These are phyloP conservation scores for Hyposoter dolosus DNA, from an alignment of 2,888 invertebrate species.

Conservation along the genomic window DNA sequence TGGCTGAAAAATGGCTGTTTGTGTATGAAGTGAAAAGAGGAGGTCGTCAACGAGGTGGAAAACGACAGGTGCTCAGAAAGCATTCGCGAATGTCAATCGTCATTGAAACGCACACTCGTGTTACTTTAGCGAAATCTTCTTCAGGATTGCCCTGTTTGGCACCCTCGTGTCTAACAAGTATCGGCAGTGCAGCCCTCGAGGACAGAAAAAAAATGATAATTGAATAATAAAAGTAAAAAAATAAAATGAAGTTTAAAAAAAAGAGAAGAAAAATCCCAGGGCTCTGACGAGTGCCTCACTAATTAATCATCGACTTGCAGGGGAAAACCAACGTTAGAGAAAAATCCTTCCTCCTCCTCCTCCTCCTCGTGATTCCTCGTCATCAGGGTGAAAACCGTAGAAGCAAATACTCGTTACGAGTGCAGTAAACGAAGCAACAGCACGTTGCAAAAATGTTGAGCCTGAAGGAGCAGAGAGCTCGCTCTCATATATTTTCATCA, in stretches of 20 bases:
- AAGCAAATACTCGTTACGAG: slow-evolving; percentile 42
- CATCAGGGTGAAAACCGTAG: slow-evolving; percentile 15
- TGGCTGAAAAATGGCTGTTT: neutral
- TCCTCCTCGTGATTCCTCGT: neutral
- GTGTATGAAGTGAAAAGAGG: neutral
- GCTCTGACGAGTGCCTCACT: slow-evolving; percentile 41
- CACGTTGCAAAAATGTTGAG: slow-evolving; percentile 31
- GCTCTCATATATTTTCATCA: neutral
- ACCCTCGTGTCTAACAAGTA: slow-evolving; percentile 4
- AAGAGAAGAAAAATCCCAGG: neutral
- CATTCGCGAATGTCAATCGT: slow-evolving; percentile 16
- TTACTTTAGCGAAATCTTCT: slow-evolving; percentile 6
- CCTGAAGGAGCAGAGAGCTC: slow-evolving; percentile 12
- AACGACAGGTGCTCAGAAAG: neutral
- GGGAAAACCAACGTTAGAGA: neutral
- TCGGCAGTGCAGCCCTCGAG: slow-evolving; percentile 17
- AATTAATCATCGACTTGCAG: slow-evolving; percentile 53
- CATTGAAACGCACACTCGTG: slow-evolving; percentile 6
- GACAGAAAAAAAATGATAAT: slow-evolving; percentile 20
- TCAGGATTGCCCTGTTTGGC: neutral
- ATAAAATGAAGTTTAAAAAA: neutral
- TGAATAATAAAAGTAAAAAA: neutral
- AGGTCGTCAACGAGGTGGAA: neutral
- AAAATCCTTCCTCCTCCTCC: neutral
- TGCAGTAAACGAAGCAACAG: slow-evolving; percentile 31